phyloP scores from a whole-genome alignment of 1,140 invertebrate species.

The Gonioctena quinquepunctata region DNA sequence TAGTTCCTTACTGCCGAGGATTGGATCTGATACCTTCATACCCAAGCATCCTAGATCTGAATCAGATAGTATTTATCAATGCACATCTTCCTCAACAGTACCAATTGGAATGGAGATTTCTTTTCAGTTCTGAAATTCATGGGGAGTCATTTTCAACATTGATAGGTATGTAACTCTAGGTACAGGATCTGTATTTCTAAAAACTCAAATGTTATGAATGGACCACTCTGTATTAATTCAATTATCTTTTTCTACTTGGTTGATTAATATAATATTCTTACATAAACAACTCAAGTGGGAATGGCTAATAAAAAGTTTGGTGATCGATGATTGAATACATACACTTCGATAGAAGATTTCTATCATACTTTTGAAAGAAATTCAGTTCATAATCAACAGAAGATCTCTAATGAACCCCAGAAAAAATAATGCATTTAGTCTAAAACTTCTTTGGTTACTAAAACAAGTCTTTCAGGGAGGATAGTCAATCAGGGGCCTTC shows the following conservation, averaged over 20 bases:
- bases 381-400: too few species aligned
- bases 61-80: slow-evolving; percentile 78
- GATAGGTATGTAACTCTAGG: slow-evolving; percentile 57
- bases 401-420: too few species aligned
- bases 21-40: slow-evolving; percentile 73
- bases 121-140: slow-evolving; percentile 81
- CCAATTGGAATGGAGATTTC: slow-evolving; percentile 77
- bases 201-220: not conserved
- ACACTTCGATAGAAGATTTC: too few species aligned
- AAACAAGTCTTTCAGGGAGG: slow-evolving; percentile 61
- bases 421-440: too few species aligned
- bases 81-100: slow-evolving; percentile 72
- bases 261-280: too few species aligned
- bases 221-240: too few species aligned
- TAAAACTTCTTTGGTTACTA: too few species aligned
- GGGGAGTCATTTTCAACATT: slow-evolving; percentile 84
- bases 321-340: too few species aligned
- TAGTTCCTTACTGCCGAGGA: slow-evolving; percentile 62
- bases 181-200: slow-evolving; percentile 50
- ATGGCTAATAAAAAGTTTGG: too few species aligned
- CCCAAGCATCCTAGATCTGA: slow-evolving; percentile 75
- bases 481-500: slow-evolving; percentile 78
- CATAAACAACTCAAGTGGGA: too few species aligned
- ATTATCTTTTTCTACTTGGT: too few species aligned
- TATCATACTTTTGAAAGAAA: too few species aligned